Evolutionary conservation across 2,113 vertebrate species (phyloP).

Genomic region (Varanus komodoensis): DNA sequence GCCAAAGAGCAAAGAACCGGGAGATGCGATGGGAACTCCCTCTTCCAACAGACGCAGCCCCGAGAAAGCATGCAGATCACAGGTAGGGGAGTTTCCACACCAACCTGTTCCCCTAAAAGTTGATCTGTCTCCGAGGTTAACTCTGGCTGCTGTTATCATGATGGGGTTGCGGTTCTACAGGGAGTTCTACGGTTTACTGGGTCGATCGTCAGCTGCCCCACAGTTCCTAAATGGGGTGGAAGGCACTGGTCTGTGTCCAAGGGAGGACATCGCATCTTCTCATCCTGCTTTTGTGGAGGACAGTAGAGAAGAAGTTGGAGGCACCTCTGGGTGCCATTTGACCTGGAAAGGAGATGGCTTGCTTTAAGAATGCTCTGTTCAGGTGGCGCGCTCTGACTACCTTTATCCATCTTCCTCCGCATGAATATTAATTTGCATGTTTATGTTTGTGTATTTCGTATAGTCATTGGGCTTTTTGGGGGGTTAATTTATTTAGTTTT

Average conservation of each 20-base stretch:
- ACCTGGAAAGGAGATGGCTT: neutral
- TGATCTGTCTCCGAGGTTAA: too few species aligned
- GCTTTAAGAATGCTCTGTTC: neutral
- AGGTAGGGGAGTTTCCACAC: too few species aligned
- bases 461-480: neutral
- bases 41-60: too few species aligned
- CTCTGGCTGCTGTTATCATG: too few species aligned
- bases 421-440: neutral
- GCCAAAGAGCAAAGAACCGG: too few species aligned
- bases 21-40: too few species aligned
- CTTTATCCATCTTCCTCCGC: neutral
- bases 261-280: neutral
- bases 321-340: neutral
- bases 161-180: too few species aligned
- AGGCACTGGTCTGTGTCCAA: neutral
- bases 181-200: too few species aligned
- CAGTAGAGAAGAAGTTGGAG: neutral
- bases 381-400: neutral
- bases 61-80: too few species aligned
- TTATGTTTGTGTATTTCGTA: neutral
- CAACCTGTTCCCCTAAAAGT: too few species aligned
- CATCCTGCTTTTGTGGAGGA: neutral
- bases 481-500: neutral
- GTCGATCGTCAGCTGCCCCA: neutral
- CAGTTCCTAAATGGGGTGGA: neutral